phyloP scores from a whole-genome alignment of 2,797 vertebrate genomes.

The Vultur gryphus region DNA sequence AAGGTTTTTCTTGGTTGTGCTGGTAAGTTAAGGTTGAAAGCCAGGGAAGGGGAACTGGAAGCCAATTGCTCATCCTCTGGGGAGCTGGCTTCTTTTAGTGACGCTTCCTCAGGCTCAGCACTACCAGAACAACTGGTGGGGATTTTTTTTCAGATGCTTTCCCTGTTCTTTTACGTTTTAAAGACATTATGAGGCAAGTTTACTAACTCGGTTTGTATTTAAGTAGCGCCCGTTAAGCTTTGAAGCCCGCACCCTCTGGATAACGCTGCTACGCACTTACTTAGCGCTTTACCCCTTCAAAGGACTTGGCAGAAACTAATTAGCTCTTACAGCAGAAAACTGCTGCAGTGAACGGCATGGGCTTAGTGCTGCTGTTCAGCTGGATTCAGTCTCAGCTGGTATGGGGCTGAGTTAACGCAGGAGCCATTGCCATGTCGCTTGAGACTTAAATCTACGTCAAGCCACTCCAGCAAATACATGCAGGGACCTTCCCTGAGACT shows the following conservation, averaged over 20 bases:
- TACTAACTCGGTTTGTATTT: background rate
- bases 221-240: background rate
- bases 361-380: background rate
- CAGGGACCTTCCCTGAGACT: background rate
- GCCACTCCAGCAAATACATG: background rate
- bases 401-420: background rate
- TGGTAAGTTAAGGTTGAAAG: background rate
- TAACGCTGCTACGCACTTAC: accelerated
- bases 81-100: background rate
- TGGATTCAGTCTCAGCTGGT: background rate
- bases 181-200: background rate
- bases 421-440: background rate
- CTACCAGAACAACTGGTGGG: background rate
- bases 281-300: background rate
- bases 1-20: background rate
- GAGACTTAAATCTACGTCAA: background rate
- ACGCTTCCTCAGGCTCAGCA: background rate
- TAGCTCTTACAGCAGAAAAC: background rate
- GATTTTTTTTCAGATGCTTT: background rate
- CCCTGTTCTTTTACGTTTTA: background rate
- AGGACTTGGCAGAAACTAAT: background rate
- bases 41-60: background rate
- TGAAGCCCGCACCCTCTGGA: background rate
- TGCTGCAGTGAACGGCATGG: background rate
- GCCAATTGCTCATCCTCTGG: background rate